phyloP scores from a whole-genome alignment of 2,888 invertebrate species.

The Drosophila ustulata region DNA sequence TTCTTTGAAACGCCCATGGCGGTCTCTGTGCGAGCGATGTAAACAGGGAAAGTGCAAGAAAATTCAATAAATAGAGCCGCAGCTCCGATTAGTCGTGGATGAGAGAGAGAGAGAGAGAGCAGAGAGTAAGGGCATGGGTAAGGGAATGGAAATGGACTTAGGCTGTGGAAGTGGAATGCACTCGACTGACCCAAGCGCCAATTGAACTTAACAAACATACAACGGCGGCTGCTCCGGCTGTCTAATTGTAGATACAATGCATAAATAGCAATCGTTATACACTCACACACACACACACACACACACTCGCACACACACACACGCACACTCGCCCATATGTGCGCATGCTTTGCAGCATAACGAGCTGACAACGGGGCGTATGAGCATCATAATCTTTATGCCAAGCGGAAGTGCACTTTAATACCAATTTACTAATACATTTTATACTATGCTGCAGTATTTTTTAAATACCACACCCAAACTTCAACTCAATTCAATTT shows the following conservation, averaged over 20 bases:
- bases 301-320: background rate
- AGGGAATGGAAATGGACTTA: conserved; percentile 5
- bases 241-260: conserved; percentile 68
- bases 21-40: conserved; percentile 87
- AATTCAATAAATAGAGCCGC: background rate
- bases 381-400: conserved; percentile 20
- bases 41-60: background rate
- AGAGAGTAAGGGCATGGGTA: background rate
- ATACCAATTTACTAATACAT: conserved; percentile 7
- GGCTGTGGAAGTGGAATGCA: conserved; percentile 69
- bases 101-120: background rate
- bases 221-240: conserved; percentile 46
- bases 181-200: conserved; percentile 74
- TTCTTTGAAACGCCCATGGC: conserved; percentile 95
- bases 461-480: background rate
- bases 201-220: conserved; percentile 74
- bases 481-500: too few species aligned
- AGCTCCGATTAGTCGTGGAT: conserved; percentile 27
- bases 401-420: conserved; percentile 24
- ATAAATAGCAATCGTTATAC: conserved; percentile 45
- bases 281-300: conserved; percentile 15
- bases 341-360: conserved; percentile 10
- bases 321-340: background rate
- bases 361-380: conserved; percentile 26
- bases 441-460: conserved; percentile 1